These are phyloP conservation scores for Enteromius trimaculatus DNA, from an alignment of 2,797 vertebrate genomes.

Conservation along the genomic window DNA sequence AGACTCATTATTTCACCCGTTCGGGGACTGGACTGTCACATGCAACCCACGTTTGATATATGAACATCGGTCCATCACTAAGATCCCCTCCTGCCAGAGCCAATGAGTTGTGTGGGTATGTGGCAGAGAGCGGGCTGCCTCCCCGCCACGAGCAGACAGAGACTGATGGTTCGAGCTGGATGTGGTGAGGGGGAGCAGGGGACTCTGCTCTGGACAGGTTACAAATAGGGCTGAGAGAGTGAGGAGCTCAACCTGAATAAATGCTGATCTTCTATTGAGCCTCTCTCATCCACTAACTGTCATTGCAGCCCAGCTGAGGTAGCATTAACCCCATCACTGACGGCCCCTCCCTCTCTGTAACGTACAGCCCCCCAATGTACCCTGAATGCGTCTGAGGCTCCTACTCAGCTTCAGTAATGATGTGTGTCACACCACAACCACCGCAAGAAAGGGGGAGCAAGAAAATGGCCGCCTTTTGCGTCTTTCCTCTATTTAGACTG, in stretches of 20 bases:
- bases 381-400: slow-evolving; percentile 42
- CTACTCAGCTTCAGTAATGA: slow-evolving; percentile 71
- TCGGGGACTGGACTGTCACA: slow-evolving; percentile 77
- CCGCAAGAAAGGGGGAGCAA: slow-evolving; percentile 37
- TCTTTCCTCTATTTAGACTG: slow-evolving; percentile 65
- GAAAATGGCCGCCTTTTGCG: slow-evolving; percentile 65
- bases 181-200: slow-evolving; percentile 74
- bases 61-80: slow-evolving; percentile 80
- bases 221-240: slow-evolving; percentile 81
- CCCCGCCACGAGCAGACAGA: slow-evolving; percentile 77
- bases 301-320: slow-evolving; percentile 62
- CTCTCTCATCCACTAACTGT: slow-evolving; percentile 76
- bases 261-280: slow-evolving; percentile 77
- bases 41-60: slow-evolving; percentile 77
- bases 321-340: slow-evolving; percentile 46
- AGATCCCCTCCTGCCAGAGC: slow-evolving; percentile 77
- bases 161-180: slow-evolving; percentile 76
- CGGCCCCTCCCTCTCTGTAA: slow-evolving; percentile 71
- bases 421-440: slow-evolving; percentile 61
- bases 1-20: slow-evolving; percentile 80
- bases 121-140: slow-evolving; percentile 65
- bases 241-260: slow-evolving; percentile 77
- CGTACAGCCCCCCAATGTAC: slow-evolving; percentile 66
- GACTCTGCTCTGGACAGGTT: slow-evolving; percentile 80
- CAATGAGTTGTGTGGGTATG: slow-evolving; percentile 63